Conservation (phyloP, 2,888 invertebrate genomes). For the Cosmopolites sordidus region DNA sequence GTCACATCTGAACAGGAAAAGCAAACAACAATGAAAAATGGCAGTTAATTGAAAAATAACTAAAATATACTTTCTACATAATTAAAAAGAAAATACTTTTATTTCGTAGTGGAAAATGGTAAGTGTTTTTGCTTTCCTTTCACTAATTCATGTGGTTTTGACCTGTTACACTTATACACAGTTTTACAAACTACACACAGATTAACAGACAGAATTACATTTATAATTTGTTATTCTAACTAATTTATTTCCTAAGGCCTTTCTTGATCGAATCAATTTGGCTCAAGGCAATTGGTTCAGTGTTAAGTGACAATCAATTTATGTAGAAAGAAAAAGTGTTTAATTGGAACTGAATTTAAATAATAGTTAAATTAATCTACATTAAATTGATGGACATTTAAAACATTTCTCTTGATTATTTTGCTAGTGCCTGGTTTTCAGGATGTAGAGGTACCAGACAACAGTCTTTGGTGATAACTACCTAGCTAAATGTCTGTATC, state of each 20-base stretch:
- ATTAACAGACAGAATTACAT: constrained; percentile 41
- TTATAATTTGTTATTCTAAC: constrained; percentile 44
- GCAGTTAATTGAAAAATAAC: too few species aligned
- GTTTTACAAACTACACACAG: constrained; percentile 16
- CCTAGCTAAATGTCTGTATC: constrained; percentile 8
- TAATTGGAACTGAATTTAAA: too few species aligned
- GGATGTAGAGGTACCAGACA: constrained; percentile 42
- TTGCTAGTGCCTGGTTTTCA: constrained; percentile 37
- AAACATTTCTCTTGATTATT: not conserved
- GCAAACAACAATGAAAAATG: too few species aligned
- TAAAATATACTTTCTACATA: too few species aligned
- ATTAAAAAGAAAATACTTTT: too few species aligned
- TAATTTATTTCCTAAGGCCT: constrained; percentile 29
- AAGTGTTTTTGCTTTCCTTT: too few species aligned
- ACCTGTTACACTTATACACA: not conserved
- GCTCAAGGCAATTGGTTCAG: constrained; percentile 7
- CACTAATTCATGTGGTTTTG: too few species aligned
- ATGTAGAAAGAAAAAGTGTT: too few species aligned
- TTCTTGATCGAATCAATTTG: constrained; percentile 8
- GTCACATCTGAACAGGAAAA: too few species aligned
- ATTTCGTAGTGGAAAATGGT: too few species aligned
- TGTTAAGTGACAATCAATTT: not conserved
- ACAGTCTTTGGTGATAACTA: constrained; percentile 32
- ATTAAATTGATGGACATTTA: too few species aligned
- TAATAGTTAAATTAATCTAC: too few species aligned